Evolutionary conservation across 2,888 invertebrate genomes (phyloP).

Genomic region (Baccha elongata): DNA sequence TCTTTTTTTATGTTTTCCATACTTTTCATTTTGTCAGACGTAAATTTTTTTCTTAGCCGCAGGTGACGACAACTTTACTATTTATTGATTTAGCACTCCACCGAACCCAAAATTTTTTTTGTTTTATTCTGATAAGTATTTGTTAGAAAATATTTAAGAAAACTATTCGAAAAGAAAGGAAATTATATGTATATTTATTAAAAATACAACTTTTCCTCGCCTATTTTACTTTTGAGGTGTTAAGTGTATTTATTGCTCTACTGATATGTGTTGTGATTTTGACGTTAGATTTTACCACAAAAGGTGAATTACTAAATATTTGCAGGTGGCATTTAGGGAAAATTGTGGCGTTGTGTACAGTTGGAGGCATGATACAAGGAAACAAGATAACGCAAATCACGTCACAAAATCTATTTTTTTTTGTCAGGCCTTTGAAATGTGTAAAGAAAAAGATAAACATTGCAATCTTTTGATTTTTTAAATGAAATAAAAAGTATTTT

Average conservation of each 20-base stretch:
- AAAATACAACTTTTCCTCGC: conserved; percentile 44
- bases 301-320: not conserved
- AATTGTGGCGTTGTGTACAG: conserved; percentile 10
- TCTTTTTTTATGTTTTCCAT: conserved; percentile 84
- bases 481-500: too few relatives aligned
- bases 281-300: conserved; percentile 32
- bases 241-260: conserved; percentile 21
- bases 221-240: too few relatives aligned
- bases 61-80: not conserved
- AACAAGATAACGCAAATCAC: too few relatives aligned
- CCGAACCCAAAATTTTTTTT: not conserved
- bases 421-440: too few relatives aligned
- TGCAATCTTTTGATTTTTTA: too few relatives aligned
- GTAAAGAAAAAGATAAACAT: too few relatives aligned
- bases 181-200: too few relatives aligned
- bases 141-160: not conserved
- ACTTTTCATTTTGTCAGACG: conserved; percentile 66
- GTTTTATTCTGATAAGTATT: not conserved
- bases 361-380: too few relatives aligned
- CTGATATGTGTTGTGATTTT: conserved; percentile 41
- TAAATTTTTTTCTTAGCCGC: not conserved
- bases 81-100: not conserved
- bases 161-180: conserved; percentile 25
- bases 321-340: not conserved
- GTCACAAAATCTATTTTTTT: too few relatives aligned